Evolutionary conservation across 1,140 invertebrate species (phyloP), one percentile per base, ranked within the genome.

Genomic region (Drosophila prosaltans): DNA sequence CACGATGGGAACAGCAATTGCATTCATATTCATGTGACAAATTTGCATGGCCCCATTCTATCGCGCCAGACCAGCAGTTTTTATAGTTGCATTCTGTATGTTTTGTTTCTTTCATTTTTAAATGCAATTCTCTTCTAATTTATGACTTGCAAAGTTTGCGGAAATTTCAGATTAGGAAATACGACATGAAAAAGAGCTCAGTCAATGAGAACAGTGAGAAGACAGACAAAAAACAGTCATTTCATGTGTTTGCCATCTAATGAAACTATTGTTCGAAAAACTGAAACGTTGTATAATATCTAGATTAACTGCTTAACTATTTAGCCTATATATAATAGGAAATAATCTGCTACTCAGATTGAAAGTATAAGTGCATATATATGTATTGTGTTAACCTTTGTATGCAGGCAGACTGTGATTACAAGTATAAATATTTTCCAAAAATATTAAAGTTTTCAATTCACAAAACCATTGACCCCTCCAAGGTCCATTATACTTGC

Each of bases 21-120:
- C 60, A 65, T 55, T 51, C 7, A 65, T 66, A 54, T 74, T 45
- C 36, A 62, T 59, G 65, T 54, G 43, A 40, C 30, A 76, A 74
- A 45, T 41, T 69, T 69, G 59, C 26, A 40, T 68, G 57, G 51
- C 36, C 65, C 45, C 45, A 51, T 51, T 51, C 45, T 51, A 26
- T 21, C 2, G 21, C 8, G 45, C 9, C 45, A 51, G 45, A 2
- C 45, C 21, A 26, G 45, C 21, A 51, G 6, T 51, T 51, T 51
- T 51, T 51, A 51, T 21, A 51, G 45, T 51, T 26, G 45, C 24
- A 51, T 51, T 51, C 45, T 24, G 45, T 48, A 2, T 21, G 1
- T 58, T 45, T 66, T 41, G 36, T 32, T 62, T 41, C 36, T n/a
- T 43, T 32, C 36, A 30, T 26, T 26, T 51, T 51, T 51, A 51